Evolutionary conservation across 2,113 vertebrate species (phyloP), one percentile per base, ranked within the genome.

Genomic region (Upupa epops): DNA sequence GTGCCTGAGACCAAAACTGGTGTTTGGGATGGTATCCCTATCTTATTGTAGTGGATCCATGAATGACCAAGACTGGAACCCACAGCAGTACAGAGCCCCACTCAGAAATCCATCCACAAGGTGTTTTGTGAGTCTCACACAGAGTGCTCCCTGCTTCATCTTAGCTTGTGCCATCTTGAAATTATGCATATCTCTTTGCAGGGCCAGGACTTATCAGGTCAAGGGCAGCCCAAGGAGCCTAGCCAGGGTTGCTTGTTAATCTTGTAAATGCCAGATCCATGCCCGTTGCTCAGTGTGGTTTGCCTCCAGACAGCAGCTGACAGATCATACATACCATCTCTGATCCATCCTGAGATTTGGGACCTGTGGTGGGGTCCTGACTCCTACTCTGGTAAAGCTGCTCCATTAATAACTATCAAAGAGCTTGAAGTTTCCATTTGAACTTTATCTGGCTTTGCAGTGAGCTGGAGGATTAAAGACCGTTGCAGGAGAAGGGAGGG

Each of bases 331-430:
- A 64, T 64, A 65, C 84, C 68, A 76, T 72, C 45, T 54, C 88
- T 87, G 84, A 83, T 88, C 84, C 0, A 0, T 25, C 52, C 59
- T 2, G 77, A 74, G 83, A 71, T 90, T 5, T 80, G 86, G 88
- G 88, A 89, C 72, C 89, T 24, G n/a, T 0, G 6, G 24, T 9
- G 28, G n/a, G 61, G 9, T 76, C 71, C 90, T 92, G 79, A 84
- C 86, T 94, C 78, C 54, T 87, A 4, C 61, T 55, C 86, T 75
- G 89, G 88, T 71, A 93, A 91, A 96, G 93, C 92, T 94, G 71
- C 83, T 94, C 95, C 92, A 95, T 95, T 94, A 96, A 97, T 96
- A 97, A 84, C 94, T 91, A 85, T 89, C 89, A 92, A 94, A 95
- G 86, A 92, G 83, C 92, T 78, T 93, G 81, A 96, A 96, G 83